Conservation (phyloP, 2,888 invertebrate genomes). For the Nineta flava region DNA sequence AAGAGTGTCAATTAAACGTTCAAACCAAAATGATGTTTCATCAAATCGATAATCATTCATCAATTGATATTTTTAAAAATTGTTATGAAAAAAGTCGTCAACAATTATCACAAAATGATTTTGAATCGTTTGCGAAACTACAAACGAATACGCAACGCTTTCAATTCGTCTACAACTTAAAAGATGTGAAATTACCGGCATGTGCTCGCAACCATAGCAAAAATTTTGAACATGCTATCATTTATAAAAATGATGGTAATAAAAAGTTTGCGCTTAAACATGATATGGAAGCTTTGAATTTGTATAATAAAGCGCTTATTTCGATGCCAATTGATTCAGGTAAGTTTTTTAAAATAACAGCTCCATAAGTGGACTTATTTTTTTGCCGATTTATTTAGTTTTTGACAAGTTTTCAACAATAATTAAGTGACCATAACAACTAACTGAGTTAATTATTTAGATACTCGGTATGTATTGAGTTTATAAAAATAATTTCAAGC, state of each 20-base stretch:
- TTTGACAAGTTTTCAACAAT: too few species aligned
- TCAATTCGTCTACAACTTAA: background rate
- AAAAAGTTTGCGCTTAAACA: constrained; percentile 53
- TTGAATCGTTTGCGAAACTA: background rate
- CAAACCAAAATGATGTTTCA: too few species aligned
- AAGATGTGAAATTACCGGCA: too few species aligned
- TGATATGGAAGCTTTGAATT: constrained; percentile 46
- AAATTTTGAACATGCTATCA: constrained; percentile 39
- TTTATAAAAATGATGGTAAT: constrained; percentile 56
- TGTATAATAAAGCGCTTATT: constrained; percentile 54
- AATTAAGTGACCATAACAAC: too few species aligned
- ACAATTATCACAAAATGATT: background rate
- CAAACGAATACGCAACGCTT: background rate
- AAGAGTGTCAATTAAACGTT: too few species aligned
- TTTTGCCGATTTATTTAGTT: too few species aligned
- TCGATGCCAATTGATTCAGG: constrained; percentile 50
- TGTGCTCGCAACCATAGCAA: constrained; percentile 25
- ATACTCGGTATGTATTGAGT: too few species aligned
- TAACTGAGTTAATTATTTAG: too few species aligned
- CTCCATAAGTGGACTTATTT: too few species aligned
- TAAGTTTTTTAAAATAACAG: constrained; percentile 30
- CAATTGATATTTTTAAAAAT: background rate
- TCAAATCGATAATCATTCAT: too few species aligned
- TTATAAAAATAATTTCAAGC: too few species aligned
- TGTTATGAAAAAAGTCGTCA: background rate